phyloP scores from a whole-genome alignment of 2,113 vertebrate genomes.

The Perognathus longimembris region DNA sequence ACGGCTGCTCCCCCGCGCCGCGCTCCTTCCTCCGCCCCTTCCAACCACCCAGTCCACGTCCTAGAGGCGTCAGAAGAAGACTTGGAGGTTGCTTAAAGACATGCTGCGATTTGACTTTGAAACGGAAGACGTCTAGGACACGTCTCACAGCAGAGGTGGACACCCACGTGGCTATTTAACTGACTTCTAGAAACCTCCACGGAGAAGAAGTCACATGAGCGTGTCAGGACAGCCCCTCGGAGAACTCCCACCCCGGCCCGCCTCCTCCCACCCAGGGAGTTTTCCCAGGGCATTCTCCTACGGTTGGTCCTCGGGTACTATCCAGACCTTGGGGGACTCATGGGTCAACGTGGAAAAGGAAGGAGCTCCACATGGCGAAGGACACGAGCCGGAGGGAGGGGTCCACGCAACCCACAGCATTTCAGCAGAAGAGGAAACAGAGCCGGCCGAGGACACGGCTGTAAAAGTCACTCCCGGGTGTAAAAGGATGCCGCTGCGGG shows the following conservation, averaged over 20 bases:
- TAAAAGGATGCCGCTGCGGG: not conserved
- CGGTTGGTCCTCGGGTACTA: not conserved
- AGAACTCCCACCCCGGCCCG: too few species aligned
- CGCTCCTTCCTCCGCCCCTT: slow-evolving; percentile 64
- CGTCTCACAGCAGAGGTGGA: not conserved
- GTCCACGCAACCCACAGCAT: not conserved
- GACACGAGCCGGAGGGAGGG: not conserved
- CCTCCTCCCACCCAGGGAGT: not conserved
- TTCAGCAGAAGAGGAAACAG: not conserved
- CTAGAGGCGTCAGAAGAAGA: slow-evolving; percentile 38
- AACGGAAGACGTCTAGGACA: not conserved
- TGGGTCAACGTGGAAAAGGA: not conserved
- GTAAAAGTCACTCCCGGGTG: not conserved
- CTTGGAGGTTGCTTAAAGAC: slow-evolving; percentile 8
- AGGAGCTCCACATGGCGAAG: not conserved
- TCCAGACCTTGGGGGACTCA: not conserved
- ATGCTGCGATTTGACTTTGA: not conserved
- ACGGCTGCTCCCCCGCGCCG: slow-evolving; percentile 67
- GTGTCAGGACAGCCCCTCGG: not conserved
- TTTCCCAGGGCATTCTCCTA: not conserved
- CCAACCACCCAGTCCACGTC: slow-evolving; percentile 57
- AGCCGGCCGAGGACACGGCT: not conserved
- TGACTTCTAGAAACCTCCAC: not conserved
- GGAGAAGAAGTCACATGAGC: not conserved
- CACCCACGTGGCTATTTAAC: not conserved